phyloP scores from a whole-genome alignment of 2,888 invertebrate species.

The Trisateles emortualis region DNA sequence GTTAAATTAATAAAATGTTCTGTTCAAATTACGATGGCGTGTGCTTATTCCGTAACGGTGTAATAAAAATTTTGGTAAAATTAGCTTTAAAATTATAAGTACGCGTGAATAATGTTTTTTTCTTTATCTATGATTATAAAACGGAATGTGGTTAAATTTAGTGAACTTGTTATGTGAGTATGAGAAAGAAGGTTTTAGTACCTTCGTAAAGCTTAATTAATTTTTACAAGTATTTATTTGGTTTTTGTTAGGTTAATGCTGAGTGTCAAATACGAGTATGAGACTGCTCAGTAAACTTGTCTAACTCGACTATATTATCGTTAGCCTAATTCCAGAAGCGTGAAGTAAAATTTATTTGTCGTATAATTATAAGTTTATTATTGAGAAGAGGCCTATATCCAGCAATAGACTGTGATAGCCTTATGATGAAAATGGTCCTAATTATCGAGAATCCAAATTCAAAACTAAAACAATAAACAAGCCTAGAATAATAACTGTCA shows the following conservation, averaged over 20 bases:
- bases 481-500: no score
- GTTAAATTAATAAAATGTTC: conserved; percentile 14
- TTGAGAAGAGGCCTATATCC: no score
- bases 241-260: neutral
- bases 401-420: no score
- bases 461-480: no score
- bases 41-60: conserved; percentile 19
- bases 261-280: neutral
- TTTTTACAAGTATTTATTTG: no score
- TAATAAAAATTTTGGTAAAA: conserved; percentile 16
- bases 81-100: conserved; percentile 13
- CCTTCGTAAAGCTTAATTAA: neutral
- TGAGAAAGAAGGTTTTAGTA: neutral
- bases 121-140: conserved; percentile 15
- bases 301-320: no score
- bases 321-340: no score
- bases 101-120: conserved; percentile 22
- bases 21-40: conserved; percentile 20
- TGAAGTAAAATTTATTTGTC: no score
- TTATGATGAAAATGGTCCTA: no score
- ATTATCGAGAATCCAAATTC: no score
- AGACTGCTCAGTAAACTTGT: no score
- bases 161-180: conserved; percentile 6
- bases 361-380: no score
- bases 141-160: conserved; percentile 14